phyloP scores from a whole-genome alignment of 2,888 invertebrate species.

The Nemurella pictetii region DNA sequence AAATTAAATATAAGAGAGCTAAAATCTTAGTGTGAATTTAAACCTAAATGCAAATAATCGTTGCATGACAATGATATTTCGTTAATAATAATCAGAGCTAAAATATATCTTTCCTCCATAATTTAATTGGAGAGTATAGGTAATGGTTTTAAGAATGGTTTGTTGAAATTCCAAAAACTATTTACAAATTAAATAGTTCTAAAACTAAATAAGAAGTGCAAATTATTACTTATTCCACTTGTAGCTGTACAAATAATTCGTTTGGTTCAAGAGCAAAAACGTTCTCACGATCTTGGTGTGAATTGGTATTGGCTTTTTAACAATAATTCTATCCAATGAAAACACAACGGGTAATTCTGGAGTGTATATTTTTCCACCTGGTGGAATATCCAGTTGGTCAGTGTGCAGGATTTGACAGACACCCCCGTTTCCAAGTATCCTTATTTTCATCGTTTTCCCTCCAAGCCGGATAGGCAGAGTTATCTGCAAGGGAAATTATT shows the following conservation, averaged over 20 bases:
- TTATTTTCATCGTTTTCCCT: conserved; percentile 38
- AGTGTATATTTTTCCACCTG: background rate
- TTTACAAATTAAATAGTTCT: background rate
- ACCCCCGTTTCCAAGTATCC: conserved; percentile 43
- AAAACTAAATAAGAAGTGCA: background rate
- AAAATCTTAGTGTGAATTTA: too few species aligned
- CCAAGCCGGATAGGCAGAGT: conserved; percentile 7
- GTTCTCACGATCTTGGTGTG: conserved; percentile 49
- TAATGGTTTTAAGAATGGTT: background rate
- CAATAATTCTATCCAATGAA: conserved; percentile 49
- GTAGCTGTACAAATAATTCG: background rate
- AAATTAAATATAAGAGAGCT: too few species aligned
- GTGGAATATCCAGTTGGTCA: background rate
- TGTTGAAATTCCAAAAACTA: background rate
- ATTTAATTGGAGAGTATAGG: too few species aligned
- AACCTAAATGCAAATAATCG: too few species aligned
- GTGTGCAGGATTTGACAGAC: background rate
- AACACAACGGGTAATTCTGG: conserved; percentile 47
- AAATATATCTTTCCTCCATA: too few species aligned
- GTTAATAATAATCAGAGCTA: too few species aligned
- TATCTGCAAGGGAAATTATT: background rate
- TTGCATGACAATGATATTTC: too few species aligned
- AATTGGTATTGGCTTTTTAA: conserved; percentile 47
- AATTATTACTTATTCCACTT: background rate
- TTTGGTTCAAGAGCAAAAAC: conserved; percentile 49